Conservation (phyloP, 1,140 invertebrate genomes). For the Zaprionus vittiger region DNA sequence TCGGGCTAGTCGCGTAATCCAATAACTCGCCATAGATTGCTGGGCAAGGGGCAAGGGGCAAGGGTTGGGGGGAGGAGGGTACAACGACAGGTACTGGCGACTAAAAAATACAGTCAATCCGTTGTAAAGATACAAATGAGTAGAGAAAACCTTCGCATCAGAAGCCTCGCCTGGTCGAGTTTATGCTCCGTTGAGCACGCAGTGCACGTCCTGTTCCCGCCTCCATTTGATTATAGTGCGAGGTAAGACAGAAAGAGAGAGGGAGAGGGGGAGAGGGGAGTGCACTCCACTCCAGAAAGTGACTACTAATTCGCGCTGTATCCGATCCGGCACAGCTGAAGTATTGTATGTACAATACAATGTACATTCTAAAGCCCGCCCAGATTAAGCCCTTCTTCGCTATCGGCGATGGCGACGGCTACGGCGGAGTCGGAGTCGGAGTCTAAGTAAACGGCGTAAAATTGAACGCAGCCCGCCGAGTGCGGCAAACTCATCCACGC, state of each 20-base stretch:
- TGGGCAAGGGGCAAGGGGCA: background rate
- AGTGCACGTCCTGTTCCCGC: slow-evolving; percentile 27
- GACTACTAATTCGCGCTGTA: slow-evolving; percentile 9
- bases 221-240: background rate
- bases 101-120: slow-evolving; percentile 8
- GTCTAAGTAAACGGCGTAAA: slow-evolving; percentile 42
- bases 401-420: slow-evolving; percentile 63
- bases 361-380: slow-evolving; percentile 69
- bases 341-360: background rate
- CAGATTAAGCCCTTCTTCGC: slow-evolving; percentile 71
- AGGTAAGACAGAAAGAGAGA: background rate
- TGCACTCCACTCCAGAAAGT: background rate
- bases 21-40: slow-evolving; percentile 39
- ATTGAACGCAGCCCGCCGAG: slow-evolving; percentile 11
- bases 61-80: too few species aligned
- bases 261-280: background rate
- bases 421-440: background rate
- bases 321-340: slow-evolving; percentile 36
- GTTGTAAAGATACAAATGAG: slow-evolving; percentile 19
- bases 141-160: slow-evolving; percentile 55
- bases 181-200: slow-evolving; percentile 67
- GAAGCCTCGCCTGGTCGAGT: slow-evolving; percentile 43
- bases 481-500: slow-evolving; percentile 4
- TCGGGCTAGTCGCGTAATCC: slow-evolving; percentile 11
- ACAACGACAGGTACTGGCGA: background rate